Evolutionary conservation across 2,888 invertebrate genomes (phyloP), one percentile per base, ranked within the genome.

Genomic region (Patella ulyssiponensis): DNA sequence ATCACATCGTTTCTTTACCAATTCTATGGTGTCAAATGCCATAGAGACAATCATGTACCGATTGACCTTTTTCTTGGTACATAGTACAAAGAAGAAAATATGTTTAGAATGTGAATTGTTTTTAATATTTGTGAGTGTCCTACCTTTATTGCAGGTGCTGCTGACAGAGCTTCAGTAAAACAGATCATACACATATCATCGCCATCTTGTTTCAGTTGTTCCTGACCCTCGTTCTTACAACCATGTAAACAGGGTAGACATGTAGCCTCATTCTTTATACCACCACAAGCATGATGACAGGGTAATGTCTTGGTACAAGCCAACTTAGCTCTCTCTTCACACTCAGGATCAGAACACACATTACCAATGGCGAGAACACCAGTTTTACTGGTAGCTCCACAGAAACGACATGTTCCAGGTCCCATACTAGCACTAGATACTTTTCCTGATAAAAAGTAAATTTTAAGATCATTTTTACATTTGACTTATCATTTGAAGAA

Each of bases 161-260:
- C 97, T 53, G 97, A 96, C 69, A 99, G 93, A 0, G 98, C 97
- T 91, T 99, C 99, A 0, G 98, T 97, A 92, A 99, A 99, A 92
- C 99, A 99, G 86, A 99, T 97, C 97, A 99, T 98, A 92, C 99
- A 99, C 97, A 99, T 98, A 91, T 99, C 99, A 89, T 99, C 99
- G 0, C 97, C 97, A 91, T 99, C 99, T 92, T 99, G 99, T 20
- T 96, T 95, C 74, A 98, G 93, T 15, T 87, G 80, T 64, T 89
- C 89, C 74, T 87, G 87, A 77, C 88, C 88, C 2, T 80, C 78
- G 0, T 83, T 79, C 44, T 86, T 92, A 89, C 98, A 98, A 3
- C 97, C 95, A 87, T 96, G 95, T 83, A 99, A 93, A 90, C 99
- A 99, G 1, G 98, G 97, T 85, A 98, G 92, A 89, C 98, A 99